A percentile compares a stretch with the other conserved stretches of the same genome.
Evolutionary conservation across 2,888 invertebrate genomes (phyloP).

Genomic region (Mechanitis mazaeus): DNA sequence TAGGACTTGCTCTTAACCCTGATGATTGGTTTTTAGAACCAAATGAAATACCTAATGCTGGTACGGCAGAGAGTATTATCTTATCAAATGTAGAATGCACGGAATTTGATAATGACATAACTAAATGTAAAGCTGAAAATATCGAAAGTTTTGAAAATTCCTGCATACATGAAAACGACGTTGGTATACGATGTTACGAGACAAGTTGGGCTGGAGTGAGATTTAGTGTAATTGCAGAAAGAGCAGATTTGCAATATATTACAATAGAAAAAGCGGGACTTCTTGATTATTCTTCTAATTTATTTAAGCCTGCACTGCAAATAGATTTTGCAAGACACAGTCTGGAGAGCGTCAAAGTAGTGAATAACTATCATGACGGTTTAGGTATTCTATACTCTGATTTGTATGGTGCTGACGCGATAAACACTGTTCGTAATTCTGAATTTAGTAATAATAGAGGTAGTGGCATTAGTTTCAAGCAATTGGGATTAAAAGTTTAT

Average conservation of each 20-base stretch:
- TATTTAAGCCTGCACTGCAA: conserved; percentile 92
- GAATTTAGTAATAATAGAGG: conserved; percentile 90
- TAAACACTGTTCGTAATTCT: conserved; percentile 88
- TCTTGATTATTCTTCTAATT: conserved; percentile 92
- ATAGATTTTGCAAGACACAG: conserved; percentile 90
- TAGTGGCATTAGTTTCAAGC: conserved; percentile 93
- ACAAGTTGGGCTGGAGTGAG: conserved; percentile 96
- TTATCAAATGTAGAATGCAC: conserved; percentile 93
- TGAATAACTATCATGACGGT: conserved; percentile 94
- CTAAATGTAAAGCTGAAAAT: conserved; percentile 88
- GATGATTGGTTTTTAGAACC: conserved; percentile 92
- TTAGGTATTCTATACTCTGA: conserved; percentile 96
- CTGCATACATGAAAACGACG: conserved; percentile 90
- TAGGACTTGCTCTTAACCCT: conserved; percentile 94
- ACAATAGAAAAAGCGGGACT: conserved; percentile 95
- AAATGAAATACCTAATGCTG: conserved; percentile 87
- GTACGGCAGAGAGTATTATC: conserved; percentile 84
- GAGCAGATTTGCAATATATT: conserved; percentile 90
- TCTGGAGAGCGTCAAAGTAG: conserved; percentile 86
- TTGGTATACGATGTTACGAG: conserved; percentile 91
- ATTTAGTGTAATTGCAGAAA: conserved; percentile 90
- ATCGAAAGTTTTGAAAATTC: conserved; percentile 89
- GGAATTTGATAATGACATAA: conserved; percentile 92
- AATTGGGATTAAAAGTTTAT: conserved; percentile 87
- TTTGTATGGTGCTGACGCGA: conserved; percentile 89